Evolutionary conservation across 2,113 vertebrate genomes (phyloP).

Genomic region (Morone chrysops): DNA sequence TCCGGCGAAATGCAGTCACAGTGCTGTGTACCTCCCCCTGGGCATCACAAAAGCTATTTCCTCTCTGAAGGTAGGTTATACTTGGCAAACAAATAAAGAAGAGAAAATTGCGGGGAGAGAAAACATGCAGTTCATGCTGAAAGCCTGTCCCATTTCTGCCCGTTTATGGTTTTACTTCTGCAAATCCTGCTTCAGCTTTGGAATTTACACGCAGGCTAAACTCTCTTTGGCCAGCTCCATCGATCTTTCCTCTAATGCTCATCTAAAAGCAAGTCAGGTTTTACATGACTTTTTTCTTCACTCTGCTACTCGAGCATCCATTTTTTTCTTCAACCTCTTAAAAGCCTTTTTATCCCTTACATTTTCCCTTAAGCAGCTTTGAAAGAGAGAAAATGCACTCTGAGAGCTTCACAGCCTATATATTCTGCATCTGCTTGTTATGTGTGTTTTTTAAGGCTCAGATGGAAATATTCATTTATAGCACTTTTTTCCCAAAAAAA

Average conservation of each 20-base stretch:
- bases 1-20: constrained; percentile 28
- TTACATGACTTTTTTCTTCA: constrained; percentile 12
- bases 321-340: background rate
- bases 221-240: constrained; percentile 27
- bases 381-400: background rate
- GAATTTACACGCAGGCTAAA: constrained; percentile 36
- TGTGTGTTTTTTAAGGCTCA: background rate
- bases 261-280: constrained; percentile 24
- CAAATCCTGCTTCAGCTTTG: constrained; percentile 38
- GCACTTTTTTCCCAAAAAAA: background rate
- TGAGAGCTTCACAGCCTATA: background rate
- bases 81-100: constrained; percentile 34
- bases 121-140: constrained; percentile 10
- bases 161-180: constrained; percentile 27
- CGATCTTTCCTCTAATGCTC: constrained; percentile 28
- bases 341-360: background rate
- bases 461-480: background rate
- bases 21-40: background rate
- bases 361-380: constrained; percentile 9
- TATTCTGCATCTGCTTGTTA: background rate
- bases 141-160: constrained; percentile 3
- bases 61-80: background rate
- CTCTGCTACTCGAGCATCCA: background rate
- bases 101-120: constrained; percentile 8
- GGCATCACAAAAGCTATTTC: constrained; percentile 28